Conservation (phyloP, 1,140 invertebrate species). For the Drosophila miranda region DNA sequence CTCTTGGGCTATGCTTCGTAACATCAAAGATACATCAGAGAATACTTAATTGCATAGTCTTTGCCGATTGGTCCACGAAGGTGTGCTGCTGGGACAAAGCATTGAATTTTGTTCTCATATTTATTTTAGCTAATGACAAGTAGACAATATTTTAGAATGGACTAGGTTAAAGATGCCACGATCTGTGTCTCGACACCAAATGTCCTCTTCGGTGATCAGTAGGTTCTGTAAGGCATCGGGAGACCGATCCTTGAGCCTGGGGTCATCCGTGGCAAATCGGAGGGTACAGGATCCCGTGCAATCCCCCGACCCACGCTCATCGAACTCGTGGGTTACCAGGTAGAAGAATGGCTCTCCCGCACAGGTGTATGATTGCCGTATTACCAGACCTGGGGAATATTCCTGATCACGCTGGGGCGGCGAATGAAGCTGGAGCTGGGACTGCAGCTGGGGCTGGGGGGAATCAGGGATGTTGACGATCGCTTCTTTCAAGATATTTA, state of each 20-base stretch:
- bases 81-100: too few species aligned
- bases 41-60: too few species aligned
- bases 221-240: slow-evolving; percentile 21
- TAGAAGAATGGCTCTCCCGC: slow-evolving; percentile 18
- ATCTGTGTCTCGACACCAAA: slow-evolving; percentile 33
- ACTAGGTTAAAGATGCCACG: slow-evolving; percentile 12
- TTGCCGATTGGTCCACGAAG: too few species aligned
- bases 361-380: slow-evolving; percentile 22
- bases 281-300: slow-evolving; percentile 36
- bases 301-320: background rate
- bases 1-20: too few species aligned
- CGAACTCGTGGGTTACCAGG: slow-evolving; percentile 43
- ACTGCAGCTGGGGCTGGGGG: too few species aligned
- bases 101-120: too few species aligned
- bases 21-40: too few species aligned
- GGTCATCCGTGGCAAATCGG: slow-evolving; percentile 32
- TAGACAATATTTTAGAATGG: background rate
- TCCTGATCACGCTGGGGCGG: background rate
- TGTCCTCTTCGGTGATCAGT: slow-evolving; percentile 13
- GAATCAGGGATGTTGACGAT: too few species aligned
- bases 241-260: slow-evolving; percentile 31
- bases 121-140: too few species aligned
- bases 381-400: slow-evolving; percentile 1
- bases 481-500: too few species aligned
- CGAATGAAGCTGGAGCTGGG: too few species aligned